These are phyloP conservation scores for Ashinkailepas kermadecensis DNA, from an alignment of 2,888 invertebrate species.

Conservation along the genomic window DNA sequence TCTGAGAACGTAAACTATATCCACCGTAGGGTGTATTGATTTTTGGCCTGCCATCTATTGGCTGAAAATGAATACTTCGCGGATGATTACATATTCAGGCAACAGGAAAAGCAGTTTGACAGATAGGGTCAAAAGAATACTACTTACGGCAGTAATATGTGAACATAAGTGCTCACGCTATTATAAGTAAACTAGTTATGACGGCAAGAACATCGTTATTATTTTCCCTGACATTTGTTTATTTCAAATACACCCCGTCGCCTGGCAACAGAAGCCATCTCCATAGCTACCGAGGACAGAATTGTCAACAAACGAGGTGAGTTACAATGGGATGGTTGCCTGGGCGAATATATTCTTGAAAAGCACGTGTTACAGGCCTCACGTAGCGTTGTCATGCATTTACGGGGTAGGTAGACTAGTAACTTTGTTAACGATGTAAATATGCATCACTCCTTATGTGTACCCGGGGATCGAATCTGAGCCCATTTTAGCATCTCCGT, in stretches of 20 bases:
- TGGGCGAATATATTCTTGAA: neutral
- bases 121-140: neutral
- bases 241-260: constrained; percentile 2
- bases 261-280: constrained; percentile 21
- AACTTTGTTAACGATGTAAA: neutral
- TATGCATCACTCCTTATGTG: no score
- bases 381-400: neutral
- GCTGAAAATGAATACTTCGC: neutral
- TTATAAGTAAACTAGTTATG: no score
- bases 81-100: neutral
- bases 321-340: neutral
- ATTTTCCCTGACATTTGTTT: neutral
- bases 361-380: neutral
- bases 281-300: neutral
- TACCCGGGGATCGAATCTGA: no score
- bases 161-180: no score
- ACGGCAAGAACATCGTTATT: neutral
- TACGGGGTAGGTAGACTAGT: neutral
- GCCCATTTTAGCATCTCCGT: no score
- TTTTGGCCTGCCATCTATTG: neutral
- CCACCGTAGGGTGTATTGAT: neutral
- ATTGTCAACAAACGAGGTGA: constrained; percentile 16
- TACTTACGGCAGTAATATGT: no score
- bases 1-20: no score
- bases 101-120: neutral